Base-by-base conservation (phyloP, 2,888 invertebrate genomes). In the Lucinisca nassula region DNA sequence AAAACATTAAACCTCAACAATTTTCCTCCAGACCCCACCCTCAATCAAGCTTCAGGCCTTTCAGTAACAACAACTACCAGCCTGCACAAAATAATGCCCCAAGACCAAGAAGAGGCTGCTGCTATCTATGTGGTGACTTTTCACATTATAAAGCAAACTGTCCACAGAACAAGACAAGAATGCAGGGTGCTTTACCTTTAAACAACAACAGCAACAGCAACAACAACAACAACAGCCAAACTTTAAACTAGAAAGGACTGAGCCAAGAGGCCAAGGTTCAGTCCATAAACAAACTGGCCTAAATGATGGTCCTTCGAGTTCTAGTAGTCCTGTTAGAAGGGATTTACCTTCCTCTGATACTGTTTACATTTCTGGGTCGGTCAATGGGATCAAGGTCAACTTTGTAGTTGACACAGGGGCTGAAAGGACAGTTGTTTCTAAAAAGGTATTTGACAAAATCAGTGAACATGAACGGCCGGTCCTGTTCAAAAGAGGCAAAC, bases 191-290 rank as follows among this genome's bases (percentile, higher is more conserved):
- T 3, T 45, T 12, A n/a, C 35, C 24, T 35, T 27, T 17, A 35
- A 0, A 73, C 35, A 74, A 49, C 17, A 0, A 24, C n/a, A n/a
- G n/a, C n/a, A n/a, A n/a, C n/a, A 55, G 67, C 38, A 55, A 70
- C 1, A 76, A 32, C 17, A 51, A 55, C 38, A 38, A 37, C 37
- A 77, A 45, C 30, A 17, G 14, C 51, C 35, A 78, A 70, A 12
- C 58, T 78, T 88, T 82, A 79, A 79, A 88, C 87, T 79, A 79
- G 45, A 55, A 37, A n/a, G 82, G 79, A 37, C 81, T 67, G 27
- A 75, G 79, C 76, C 79, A 6, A 82, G 40, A 49, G 84, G 58
- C 73, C 84, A 24, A 67, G 76, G 45, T 30, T 45, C 35, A 61
- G 82, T 75, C 82, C 85, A 51, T 45, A 51, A 38, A 24, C 8